These are phyloP conservation scores for Gavialis gangeticus DNA, from an alignment of 2,113 vertebrate species.

Conservation along the genomic window DNA sequence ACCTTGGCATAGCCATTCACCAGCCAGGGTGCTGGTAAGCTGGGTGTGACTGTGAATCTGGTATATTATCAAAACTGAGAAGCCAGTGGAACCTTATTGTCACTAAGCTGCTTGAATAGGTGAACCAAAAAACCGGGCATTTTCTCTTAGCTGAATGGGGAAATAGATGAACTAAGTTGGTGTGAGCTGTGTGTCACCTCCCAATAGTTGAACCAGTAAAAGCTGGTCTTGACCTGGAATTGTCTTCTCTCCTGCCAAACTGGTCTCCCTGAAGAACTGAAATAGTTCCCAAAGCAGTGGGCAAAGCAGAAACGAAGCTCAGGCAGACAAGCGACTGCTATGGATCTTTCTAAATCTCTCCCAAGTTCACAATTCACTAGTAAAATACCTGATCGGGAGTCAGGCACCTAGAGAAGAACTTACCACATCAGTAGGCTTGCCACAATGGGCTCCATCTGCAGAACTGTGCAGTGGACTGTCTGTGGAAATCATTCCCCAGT, in stretches of 20 bases:
- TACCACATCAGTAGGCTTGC: neutral
- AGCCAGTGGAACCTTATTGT: neutral
- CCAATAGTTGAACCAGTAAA: neutral
- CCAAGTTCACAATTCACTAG: neutral
- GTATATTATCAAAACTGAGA: neutral
- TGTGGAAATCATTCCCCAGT: neutral
- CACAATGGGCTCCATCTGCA: fast-evolving
- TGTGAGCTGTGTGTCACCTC: neutral
- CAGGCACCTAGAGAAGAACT: neutral
- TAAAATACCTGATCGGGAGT: neutral
- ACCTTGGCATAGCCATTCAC: neutral
- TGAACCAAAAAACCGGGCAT: neutral
- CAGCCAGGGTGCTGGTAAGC: neutral
- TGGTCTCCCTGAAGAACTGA: neutral
- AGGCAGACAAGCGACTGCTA: neutral
- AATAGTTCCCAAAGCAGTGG: neutral
- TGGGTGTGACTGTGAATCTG: neutral
- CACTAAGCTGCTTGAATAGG: neutral
- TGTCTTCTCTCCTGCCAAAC: neutral
- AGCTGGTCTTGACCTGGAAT: neutral
- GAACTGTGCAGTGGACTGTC: neutral
- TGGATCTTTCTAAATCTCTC: neutral
- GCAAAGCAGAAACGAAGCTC: neutral
- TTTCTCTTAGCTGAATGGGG: neutral
- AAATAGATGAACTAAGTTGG: neutral